phyloP scores from a whole-genome alignment of 2,888 invertebrate species.

The Pheosia tremula region DNA sequence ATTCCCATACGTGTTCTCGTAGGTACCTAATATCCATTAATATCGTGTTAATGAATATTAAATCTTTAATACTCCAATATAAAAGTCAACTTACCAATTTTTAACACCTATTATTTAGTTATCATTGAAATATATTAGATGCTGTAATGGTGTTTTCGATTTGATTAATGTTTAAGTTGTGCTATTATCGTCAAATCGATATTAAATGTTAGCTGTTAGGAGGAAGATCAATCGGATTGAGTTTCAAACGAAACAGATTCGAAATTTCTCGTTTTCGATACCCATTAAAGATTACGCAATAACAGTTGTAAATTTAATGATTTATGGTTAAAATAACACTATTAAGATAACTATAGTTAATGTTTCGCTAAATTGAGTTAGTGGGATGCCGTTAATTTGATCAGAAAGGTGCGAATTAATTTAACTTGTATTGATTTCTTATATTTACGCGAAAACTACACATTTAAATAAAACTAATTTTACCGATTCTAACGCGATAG shows the following conservation, averaged over 20 bases:
- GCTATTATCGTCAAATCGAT: slow-evolving; percentile 14
- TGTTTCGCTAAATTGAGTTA: slow-evolving; percentile 1
- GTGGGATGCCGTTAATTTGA: not conserved
- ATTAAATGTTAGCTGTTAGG: slow-evolving; percentile 7
- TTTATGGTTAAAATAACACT: slow-evolving; percentile 1
- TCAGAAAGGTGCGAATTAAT: not conserved
- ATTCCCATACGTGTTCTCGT: too few species aligned
- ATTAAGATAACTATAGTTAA: not conserved
- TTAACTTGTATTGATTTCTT: not conserved
- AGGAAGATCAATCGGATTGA: slow-evolving; percentile 10
- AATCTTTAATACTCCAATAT: not conserved
- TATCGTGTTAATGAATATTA: slow-evolving; percentile 1
- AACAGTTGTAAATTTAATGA: not conserved
- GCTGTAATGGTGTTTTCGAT: slow-evolving; percentile 11
- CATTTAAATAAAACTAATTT: too few species aligned
- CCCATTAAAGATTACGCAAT: not conserved
- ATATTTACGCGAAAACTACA: too few species aligned
- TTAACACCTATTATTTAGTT: slow-evolving; percentile 7
- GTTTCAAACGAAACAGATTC: slow-evolving; percentile 12
- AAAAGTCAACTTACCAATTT: not conserved
- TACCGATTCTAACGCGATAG: too few species aligned
- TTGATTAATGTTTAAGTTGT: slow-evolving; percentile 12
- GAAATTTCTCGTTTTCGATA: not conserved
- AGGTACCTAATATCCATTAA: slow-evolving; percentile 7
- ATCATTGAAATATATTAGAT: slow-evolving; percentile 15